Evolutionary conservation across 1,140 invertebrate genomes (phyloP).

Genomic region (Bombus soroeensis): DNA sequence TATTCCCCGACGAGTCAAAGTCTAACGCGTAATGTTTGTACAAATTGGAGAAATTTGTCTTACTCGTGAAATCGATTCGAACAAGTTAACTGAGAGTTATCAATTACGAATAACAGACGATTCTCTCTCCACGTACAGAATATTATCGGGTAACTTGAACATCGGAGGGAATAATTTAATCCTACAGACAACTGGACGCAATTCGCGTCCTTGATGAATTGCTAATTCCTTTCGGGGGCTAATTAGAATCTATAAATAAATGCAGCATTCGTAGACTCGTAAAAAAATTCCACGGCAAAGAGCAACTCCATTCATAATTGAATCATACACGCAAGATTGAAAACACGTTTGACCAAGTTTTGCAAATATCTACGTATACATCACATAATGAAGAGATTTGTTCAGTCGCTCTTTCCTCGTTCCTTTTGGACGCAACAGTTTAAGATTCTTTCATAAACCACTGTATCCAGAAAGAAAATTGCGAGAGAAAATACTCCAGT

Average conservation of each 20-base stretch:
- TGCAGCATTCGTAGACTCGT: background rate
- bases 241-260: background rate
- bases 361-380: background rate
- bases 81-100: background rate
- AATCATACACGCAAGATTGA: background rate
- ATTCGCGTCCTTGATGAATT: slow-evolving; percentile 7
- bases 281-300: background rate
- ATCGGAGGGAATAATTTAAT: slow-evolving; percentile 28
- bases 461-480: background rate
- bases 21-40: slow-evolving; percentile 1
- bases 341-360: background rate
- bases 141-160: background rate
- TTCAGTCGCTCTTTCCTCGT: too few species aligned
- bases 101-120: background rate
- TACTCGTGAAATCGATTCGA: background rate
- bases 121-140: background rate
- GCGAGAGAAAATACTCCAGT: background rate
- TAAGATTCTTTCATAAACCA: background rate
- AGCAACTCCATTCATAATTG: background rate
- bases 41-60: background rate
- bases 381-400: background rate
- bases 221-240: slow-evolving; percentile 22
- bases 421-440: slow-evolving; percentile 24
- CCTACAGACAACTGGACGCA: slow-evolving; percentile 21
- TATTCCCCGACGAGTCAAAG: slow-evolving; percentile 2